Percentiles rank a stretch among this genome's conserved stretches.
Conservation (phyloP, 2,888 invertebrate species). For the Oasisia sp. region DNA sequence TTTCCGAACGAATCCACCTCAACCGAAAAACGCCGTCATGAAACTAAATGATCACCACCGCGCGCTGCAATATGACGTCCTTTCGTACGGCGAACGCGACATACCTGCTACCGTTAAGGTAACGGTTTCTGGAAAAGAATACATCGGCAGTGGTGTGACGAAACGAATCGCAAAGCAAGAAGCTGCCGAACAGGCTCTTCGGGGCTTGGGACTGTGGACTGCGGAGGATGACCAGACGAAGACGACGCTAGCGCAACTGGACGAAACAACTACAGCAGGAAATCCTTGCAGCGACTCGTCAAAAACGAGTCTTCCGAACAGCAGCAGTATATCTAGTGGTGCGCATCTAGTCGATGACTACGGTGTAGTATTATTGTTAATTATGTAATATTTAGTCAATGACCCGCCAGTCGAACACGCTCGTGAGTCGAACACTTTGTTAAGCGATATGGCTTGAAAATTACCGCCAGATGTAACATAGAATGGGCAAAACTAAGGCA, state of each 20-base stretch:
- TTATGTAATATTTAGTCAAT: no score
- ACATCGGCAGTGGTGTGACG: constrained; percentile 44
- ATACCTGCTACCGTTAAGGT: neutral
- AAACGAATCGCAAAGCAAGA: constrained; percentile 1
- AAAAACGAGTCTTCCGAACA: neutral
- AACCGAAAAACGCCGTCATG: constrained; percentile 3
- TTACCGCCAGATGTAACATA: no score
- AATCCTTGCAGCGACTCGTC: neutral
- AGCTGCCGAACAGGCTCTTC: neutral
- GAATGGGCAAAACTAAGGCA: no score
- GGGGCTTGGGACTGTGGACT: neutral
- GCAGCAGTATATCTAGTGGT: neutral
- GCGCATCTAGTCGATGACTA: neutral
- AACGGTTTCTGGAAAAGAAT: neutral
- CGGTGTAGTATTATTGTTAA: neutral
- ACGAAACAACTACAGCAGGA: neutral
- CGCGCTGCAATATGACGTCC: neutral
- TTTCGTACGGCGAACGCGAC: neutral
- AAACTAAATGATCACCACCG: neutral
- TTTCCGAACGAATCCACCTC: neutral
- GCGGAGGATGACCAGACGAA: constrained; percentile 28
- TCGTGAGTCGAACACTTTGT: no score
- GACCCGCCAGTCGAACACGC: no score
- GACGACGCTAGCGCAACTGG: constrained; percentile 8
- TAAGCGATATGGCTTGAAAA: no score